Base-by-base conservation (phyloP, 2,888 invertebrate species). In the Pardosa pseudoannulata region DNA sequence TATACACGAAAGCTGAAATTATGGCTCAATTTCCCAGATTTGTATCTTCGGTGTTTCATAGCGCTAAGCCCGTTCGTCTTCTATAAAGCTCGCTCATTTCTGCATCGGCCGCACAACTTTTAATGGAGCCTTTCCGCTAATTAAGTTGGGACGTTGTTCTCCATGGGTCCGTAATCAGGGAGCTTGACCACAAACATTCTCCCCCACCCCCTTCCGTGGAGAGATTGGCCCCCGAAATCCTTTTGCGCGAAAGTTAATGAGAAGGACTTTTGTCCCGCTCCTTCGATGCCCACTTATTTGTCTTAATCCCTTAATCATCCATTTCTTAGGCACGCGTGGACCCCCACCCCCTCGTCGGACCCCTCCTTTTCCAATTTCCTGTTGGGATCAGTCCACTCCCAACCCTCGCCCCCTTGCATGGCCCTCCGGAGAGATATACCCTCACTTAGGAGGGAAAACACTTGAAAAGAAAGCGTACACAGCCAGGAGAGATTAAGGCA, bases 181-280 rank as follows among this genome's bases (percentile, higher is more conserved):
- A 76, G 83, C 83, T 83, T 83, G 83, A 83, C 83, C 83, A 83
- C 83, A 83, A 83, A 83, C 83, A 83, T 83, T 83, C 67, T 72
- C 41, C 41, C 41, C 41, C 16, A 9, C 41, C 16, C 41, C 1
- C 41, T 46, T 16, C 16, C 16, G 36, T 5, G 6, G 9, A n/a
- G 16, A 46, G 41, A 46, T 46, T 46, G 13, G 16, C 41, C 41
- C 41, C 16, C 83, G 76, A 76, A 83, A 83, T 83, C 76, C 83
- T 83, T 83, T 75, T 70, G 64, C 76, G 75, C 68, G n/a, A 65
- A 70, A 82, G 76, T 83, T 83, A 83, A 83, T 83, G 83, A 83
- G 41, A 16, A 46, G 83, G 78, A 78, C 72, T 83, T 83, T 83
- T 78, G 78, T 78, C 78, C 75, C 65, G 72, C 72, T 46, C 74